Conservation (phyloP, 2,888 invertebrate genomes). For the Lottia gigantea region DNA sequence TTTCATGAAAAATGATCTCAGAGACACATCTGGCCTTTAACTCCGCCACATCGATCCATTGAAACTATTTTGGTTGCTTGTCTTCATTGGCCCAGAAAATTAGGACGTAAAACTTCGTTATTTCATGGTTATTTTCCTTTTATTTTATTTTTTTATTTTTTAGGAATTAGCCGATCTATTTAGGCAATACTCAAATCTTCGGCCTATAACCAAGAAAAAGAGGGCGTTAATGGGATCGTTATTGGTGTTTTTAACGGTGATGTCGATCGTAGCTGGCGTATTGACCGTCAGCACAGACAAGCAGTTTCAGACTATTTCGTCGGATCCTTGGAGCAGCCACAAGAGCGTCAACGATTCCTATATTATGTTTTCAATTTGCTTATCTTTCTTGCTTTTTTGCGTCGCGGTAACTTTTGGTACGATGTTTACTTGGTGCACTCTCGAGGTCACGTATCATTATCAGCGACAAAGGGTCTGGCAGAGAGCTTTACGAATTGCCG, state of each 20-base stretch:
- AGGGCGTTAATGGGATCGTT: constrained; percentile 36
- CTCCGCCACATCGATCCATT: too few relatives aligned
- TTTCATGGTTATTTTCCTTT: too few relatives aligned
- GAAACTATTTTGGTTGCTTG: too few relatives aligned
- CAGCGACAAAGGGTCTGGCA: constrained; percentile 36
- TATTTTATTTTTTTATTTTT: constrained; percentile 3
- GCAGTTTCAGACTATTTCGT: constrained; percentile 33
- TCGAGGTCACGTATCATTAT: constrained; percentile 39
- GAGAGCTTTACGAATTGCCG: constrained; percentile 8
- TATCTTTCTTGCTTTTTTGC: constrained; percentile 44
- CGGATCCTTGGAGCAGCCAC: constrained; percentile 33
- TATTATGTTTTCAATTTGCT: constrained; percentile 42
- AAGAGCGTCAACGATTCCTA: constrained; percentile 34
- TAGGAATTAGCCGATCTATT: constrained; percentile 37
- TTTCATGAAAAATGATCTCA: too few relatives aligned
- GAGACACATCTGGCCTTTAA: too few relatives aligned
- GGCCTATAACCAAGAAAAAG: constrained; percentile 37
- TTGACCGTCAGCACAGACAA: constrained; percentile 41
- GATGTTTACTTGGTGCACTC: constrained; percentile 36
- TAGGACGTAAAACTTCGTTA: too few relatives aligned
- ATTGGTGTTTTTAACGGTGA: constrained; percentile 37
- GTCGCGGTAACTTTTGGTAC: constrained; percentile 42
- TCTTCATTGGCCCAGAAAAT: too few relatives aligned
- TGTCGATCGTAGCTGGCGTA: constrained; percentile 38
- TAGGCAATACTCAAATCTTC: constrained; percentile 34